A percentile compares a stretch with the other conserved stretches of the same genome.
These are phyloP conservation scores for Machaerirhynchus nigripectus DNA, from an alignment of 2,113 vertebrate genomes.

Conservation along the genomic window DNA sequence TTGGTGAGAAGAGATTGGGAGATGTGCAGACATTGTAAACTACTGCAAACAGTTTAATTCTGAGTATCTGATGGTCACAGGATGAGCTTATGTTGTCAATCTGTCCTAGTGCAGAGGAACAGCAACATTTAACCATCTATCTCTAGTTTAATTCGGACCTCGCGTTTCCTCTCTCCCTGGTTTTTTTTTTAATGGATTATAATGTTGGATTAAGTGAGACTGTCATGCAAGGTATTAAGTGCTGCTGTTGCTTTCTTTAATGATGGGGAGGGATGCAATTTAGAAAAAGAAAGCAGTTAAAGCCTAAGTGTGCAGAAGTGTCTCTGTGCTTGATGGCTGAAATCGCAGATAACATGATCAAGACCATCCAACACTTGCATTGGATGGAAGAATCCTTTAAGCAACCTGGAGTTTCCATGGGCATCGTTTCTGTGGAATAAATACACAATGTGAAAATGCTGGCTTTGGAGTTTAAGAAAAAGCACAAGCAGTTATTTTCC, in stretches of 20 bases:
- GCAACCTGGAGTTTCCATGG: not conserved
- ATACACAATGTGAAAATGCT: not conserved
- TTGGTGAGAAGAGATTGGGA: not conserved
- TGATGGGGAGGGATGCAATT: not conserved
- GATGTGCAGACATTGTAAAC: not conserved
- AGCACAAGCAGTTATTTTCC: not conserved
- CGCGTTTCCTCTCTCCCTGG: not conserved
- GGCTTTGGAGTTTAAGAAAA: not conserved
- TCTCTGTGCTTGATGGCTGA: not conserved
- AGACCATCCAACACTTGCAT: not conserved
- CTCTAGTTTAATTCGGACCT: not conserved
- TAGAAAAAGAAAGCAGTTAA: not conserved
- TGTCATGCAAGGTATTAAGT: not conserved
- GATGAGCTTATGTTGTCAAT: not conserved
- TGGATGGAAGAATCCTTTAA: not conserved
- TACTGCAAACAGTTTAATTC: not conserved
- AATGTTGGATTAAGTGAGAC: not conserved
- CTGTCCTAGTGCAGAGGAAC: not conserved
- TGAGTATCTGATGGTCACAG: not conserved
- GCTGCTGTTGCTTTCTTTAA: not conserved
- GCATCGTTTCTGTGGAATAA: not conserved
- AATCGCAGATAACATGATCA: not conserved
- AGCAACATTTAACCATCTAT: not conserved
- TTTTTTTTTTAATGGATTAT: not conserved
- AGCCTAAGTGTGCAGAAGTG: not conserved